A percentile compares a stretch with the other conserved stretches of the same genome.
Evolutionary conservation across 1,140 invertebrate species (phyloP).

Genomic region (Drosophila obscura): DNA sequence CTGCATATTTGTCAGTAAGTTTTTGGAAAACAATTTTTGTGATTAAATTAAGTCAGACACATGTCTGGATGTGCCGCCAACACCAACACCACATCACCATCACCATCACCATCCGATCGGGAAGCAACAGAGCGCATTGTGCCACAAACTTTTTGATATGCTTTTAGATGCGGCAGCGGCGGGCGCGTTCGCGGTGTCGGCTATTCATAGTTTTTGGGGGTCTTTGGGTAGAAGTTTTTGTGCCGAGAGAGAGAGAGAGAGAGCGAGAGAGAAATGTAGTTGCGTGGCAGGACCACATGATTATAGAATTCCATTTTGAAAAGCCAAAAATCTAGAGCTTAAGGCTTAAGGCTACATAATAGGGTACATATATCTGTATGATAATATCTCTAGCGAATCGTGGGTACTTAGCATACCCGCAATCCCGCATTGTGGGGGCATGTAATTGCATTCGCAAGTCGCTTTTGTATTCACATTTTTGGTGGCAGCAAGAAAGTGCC

Average conservation of each 20-base stretch:
- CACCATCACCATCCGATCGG: not conserved
- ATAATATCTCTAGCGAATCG: constrained; percentile 36
- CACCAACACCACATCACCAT: too few species aligned
- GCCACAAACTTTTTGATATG: constrained; percentile 18
- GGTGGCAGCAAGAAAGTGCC: too few species aligned
- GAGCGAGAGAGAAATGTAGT: not conserved
- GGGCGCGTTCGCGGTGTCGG: too few species aligned
- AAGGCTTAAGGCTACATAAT: not conserved
- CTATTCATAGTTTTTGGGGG: constrained; percentile 1
- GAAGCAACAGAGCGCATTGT: not conserved
- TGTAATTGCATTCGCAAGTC: constrained; percentile 53
- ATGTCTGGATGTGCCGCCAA: not conserved
- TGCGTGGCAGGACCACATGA: constrained; percentile 19
- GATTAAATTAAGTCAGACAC: constrained; percentile 38
- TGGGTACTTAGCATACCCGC: constrained; percentile 20
- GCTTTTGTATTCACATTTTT: constrained; percentile 2
- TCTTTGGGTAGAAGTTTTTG: constrained; percentile 14
- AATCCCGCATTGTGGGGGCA: constrained; percentile 34
- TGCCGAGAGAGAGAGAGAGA: not conserved
- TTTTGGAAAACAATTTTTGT: constrained; percentile 24
- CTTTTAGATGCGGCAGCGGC: constrained; percentile 29
- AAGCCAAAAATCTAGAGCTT: constrained; percentile 10
- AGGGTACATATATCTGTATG: constrained; percentile 22
- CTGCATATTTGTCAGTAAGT: not conserved
- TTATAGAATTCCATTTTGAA: constrained; percentile 23